phyloP scores from a whole-genome alignment of 2,888 invertebrate genomes.

The Leistus spinibarbis region DNA sequence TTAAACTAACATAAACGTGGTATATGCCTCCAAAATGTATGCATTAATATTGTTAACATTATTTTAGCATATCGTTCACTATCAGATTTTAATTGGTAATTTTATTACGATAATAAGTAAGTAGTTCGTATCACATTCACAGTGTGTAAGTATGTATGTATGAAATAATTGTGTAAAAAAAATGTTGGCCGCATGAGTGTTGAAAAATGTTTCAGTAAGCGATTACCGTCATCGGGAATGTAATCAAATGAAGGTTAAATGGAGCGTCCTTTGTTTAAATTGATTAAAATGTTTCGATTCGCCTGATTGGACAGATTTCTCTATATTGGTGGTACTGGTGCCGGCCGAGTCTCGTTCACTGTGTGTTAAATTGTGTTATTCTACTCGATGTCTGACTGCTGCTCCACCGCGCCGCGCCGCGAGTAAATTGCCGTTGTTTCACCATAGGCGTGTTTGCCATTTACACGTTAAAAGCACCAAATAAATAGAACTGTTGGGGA shows the following conservation, averaged over 20 bases:
- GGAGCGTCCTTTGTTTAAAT: slow-evolving; percentile 38
- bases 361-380: slow-evolving; percentile 29
- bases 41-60: too few relatives aligned
- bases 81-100: too few relatives aligned
- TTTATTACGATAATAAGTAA: too few relatives aligned
- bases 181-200: too few relatives aligned
- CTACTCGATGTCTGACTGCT: slow-evolving; percentile 12
- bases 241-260: slow-evolving; percentile 31
- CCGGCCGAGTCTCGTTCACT: background rate
- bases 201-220: slow-evolving; percentile 21
- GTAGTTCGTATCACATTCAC: too few relatives aligned
- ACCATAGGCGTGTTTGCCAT: background rate
- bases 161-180: background rate
- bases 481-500: background rate
- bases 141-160: background rate
- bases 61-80: too few relatives aligned
- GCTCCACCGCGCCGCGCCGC: too few relatives aligned
- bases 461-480: background rate
- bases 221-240: slow-evolving; percentile 33
- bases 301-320: slow-evolving; percentile 29
- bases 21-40: too few relatives aligned
- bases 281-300: slow-evolving; percentile 37
- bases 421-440: slow-evolving; percentile 22
- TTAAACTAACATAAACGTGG: too few relatives aligned
- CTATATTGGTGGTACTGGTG: slow-evolving; percentile 20